Evolutionary conservation across 2,113 vertebrate species (phyloP), one percentile per base, ranked within the genome.

Genomic region (Acrocephalus arundinaceus): DNA sequence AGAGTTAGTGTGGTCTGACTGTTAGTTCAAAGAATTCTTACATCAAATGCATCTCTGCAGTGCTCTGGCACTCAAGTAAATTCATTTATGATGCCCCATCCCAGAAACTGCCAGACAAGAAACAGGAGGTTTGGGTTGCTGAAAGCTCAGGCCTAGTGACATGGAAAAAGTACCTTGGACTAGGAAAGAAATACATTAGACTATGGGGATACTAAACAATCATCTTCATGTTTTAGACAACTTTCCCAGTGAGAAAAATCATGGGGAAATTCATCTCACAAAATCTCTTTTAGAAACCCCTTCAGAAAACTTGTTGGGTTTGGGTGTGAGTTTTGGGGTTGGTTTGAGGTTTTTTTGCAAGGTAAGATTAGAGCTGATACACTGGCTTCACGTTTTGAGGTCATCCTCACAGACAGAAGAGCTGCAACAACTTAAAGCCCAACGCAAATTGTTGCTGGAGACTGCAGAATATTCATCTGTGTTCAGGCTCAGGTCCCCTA

Each of bases 241-340:
- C 8, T 54, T 54, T 54, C 28, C 21, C 21, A 54, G 37, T 37
- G 37, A 37, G 37, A 37, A 72, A 41, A 9, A 72, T 37, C 37
- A 7, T 6, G 17, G n/a, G 17, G 6, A 18, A 37, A 2, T 28
- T 49, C n/a, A 28, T 30, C n/a, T 22, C 0, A 2, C 13, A 49
- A 70, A 49, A 35, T 3, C 9, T 28, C 45, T 46, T 51, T 51
- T 22, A 37, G 46, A 22, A 51, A 12, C 28, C 19, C 37, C 30
- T 18, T 24, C 67, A 30, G 24, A 22, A 33, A 19, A 16, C 9
- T 72, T 33, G 15, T 41, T 54, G 37, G 11, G 15, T 41, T 43
- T 72, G 22, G 12, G 30, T 23, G 14, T 43, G 14, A 10, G 37
- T 52, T 52, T 28, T 52, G 51, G 51, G 9, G 4, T 13, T 15